A percentile compares a stretch with the other conserved stretches of the same genome.
These are phyloP conservation scores for Ptychochromis oligacanthus DNA, from an alignment of 2,113 vertebrate species.

Conservation along the genomic window DNA sequence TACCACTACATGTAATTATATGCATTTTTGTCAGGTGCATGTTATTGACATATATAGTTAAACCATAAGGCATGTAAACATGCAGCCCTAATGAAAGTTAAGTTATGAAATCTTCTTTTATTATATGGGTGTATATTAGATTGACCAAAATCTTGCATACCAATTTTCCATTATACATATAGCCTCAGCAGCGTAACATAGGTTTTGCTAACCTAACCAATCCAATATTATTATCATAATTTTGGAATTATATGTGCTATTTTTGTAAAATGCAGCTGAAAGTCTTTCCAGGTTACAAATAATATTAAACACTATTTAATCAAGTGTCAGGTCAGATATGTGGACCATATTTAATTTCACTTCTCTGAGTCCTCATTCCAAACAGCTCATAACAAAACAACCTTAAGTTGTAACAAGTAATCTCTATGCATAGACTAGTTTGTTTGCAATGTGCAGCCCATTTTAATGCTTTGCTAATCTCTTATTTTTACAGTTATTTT, in stretches of 20 bases:
- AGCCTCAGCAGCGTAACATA: not conserved
- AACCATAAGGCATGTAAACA: too few species aligned
- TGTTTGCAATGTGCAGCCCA: not conserved
- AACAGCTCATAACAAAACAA: not conserved
- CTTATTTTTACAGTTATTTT: too few species aligned
- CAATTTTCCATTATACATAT: not conserved
- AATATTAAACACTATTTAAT: not conserved
- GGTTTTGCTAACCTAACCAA: not conserved
- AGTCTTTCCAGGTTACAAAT: not conserved
- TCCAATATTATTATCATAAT: not conserved
- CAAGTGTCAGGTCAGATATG: constrained; percentile 6
- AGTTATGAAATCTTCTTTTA: not conserved
- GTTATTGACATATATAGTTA: not conserved
- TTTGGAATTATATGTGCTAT: not conserved
- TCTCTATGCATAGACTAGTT: not conserved
- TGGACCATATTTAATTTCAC: not conserved
- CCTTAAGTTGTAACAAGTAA: not conserved
- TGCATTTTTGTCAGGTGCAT: too few species aligned
- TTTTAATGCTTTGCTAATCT: not conserved
- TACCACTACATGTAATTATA: not conserved
- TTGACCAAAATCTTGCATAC: not conserved
- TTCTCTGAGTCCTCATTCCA: not conserved
- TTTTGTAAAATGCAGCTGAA: not conserved
- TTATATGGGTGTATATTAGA: not conserved
- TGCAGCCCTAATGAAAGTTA: too few species aligned